These are phyloP conservation scores for Tor tambroides DNA, from an alignment of 2,113 vertebrate genomes.

Conservation along the genomic window DNA sequence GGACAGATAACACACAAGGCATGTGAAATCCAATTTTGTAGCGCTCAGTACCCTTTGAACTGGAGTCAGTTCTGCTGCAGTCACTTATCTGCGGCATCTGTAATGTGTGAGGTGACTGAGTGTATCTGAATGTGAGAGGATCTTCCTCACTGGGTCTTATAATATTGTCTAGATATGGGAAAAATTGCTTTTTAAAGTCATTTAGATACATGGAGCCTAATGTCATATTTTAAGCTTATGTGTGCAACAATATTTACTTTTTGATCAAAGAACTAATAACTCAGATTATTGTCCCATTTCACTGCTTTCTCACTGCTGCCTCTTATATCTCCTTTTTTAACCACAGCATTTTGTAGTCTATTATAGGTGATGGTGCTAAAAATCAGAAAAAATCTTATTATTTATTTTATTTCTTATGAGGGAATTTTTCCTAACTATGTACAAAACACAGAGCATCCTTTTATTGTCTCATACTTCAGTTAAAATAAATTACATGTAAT, in stretches of 20 bases:
- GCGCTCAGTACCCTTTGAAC: neutral
- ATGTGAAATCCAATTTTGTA: slow-evolving; percentile 9
- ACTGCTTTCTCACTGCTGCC: neutral
- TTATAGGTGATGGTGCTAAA: neutral
- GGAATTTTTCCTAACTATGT: neutral
- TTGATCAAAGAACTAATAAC: no score
- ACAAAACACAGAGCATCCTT: neutral
- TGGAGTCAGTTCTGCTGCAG: neutral
- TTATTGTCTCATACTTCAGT: neutral
- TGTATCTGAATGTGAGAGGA: neutral
- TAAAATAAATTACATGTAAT: neutral
- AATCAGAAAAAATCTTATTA: neutral
- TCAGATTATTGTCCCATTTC: neutral
- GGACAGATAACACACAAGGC: neutral
- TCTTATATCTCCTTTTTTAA: neutral
- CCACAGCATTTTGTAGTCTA: neutral
- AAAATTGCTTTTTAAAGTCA: neutral
- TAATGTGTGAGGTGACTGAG: neutral
- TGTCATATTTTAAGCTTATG: neutral
- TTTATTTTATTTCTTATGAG: neutral
- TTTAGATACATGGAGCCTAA: neutral
- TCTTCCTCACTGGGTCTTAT: neutral
- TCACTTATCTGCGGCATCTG: neutral
- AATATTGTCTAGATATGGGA: neutral
- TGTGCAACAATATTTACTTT: neutral